phyloP scores from a whole-genome alignment of 2,888 invertebrate species.

The Operophtera brumata region DNA sequence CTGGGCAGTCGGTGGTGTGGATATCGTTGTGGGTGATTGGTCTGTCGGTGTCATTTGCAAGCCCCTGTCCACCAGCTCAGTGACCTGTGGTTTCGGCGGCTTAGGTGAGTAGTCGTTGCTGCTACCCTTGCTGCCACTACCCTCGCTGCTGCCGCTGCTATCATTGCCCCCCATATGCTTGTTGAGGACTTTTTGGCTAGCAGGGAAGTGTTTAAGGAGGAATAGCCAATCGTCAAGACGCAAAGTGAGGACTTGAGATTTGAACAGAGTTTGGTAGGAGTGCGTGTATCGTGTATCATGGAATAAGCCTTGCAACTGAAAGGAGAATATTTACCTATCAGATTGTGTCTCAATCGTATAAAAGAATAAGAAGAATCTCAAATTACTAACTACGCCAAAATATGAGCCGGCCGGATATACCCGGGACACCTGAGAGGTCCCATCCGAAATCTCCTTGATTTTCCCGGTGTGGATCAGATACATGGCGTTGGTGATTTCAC shows the following conservation, averaged over 20 bases:
- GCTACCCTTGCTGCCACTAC: not conserved
- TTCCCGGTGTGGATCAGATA: conserved; percentile 63
- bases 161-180: conserved; percentile 33
- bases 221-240: conserved; percentile 57
- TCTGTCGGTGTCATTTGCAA: conserved; percentile 9
- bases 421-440: conserved; percentile 24
- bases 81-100: conserved; percentile 9
- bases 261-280: conserved; percentile 54
- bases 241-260: conserved; percentile 60
- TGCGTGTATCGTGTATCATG: conserved; percentile 49
- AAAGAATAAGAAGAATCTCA: not conserved
- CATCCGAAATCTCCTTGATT: conserved; percentile 46
- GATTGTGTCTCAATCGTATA: not conserved
- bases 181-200: conserved; percentile 47
- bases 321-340: not conserved
- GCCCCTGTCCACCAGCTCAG: conserved; percentile 14
- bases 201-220: conserved; percentile 58
- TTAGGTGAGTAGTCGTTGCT: conserved; percentile 6
- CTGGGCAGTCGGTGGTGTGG: conserved; percentile 14
- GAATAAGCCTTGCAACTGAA: conserved; percentile 57
- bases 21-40: conserved; percentile 10
- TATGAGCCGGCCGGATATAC: conserved; percentile 47
- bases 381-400: conserved; percentile 56
- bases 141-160: not conserved
- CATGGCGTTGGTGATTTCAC: conserved; percentile 64